These are phyloP conservation scores for Zaprionus kolodkinae DNA, from an alignment of 1,140 invertebrate genomes.

Conservation along the genomic window DNA sequence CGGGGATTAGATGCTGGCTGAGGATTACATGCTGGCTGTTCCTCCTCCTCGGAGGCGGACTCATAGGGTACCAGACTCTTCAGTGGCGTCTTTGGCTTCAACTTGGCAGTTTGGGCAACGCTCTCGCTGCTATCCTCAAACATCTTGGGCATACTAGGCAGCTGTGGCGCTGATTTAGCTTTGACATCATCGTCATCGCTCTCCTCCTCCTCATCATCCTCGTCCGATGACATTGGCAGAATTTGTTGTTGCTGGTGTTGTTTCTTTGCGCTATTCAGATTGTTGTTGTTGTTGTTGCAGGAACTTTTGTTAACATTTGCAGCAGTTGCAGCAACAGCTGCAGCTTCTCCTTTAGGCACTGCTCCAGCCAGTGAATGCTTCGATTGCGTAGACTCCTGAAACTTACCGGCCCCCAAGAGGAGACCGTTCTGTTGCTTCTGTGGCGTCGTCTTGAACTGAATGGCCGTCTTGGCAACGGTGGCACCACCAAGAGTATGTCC, in stretches of 20 bases:
- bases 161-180: conserved; percentile 58
- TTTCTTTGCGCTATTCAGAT: conserved; percentile 30
- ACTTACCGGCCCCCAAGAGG: conserved; percentile 60
- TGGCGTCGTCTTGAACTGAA: conserved; percentile 53
- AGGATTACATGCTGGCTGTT: conserved; percentile 21
- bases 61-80: conserved; percentile 83
- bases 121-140: conserved; percentile 44
- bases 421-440: conserved; percentile 66
- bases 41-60: conserved; percentile 79
- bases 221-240: conserved; percentile 74
- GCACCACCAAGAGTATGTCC: conserved; percentile 31
- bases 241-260: conserved; percentile 58
- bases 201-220: conserved; percentile 47
- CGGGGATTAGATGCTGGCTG: conserved; percentile 50
- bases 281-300: conserved; percentile 56
- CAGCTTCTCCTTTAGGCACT: conserved; percentile 59
- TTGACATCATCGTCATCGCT: conserved; percentile 52
- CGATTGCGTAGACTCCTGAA: conserved; percentile 65
- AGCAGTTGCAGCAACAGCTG: conserved; percentile 51
- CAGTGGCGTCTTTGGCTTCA: conserved; percentile 59
- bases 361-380: conserved; percentile 63
- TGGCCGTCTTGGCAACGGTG: conserved; percentile 36
- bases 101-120: conserved; percentile 56
- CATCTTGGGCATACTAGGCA: conserved; percentile 74
- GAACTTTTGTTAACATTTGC: conserved; percentile 79